Evolutionary conservation across 2,113 vertebrate species (phyloP), one percentile per base, ranked within the genome.

Genomic region (Pluvianellus socialis): DNA sequence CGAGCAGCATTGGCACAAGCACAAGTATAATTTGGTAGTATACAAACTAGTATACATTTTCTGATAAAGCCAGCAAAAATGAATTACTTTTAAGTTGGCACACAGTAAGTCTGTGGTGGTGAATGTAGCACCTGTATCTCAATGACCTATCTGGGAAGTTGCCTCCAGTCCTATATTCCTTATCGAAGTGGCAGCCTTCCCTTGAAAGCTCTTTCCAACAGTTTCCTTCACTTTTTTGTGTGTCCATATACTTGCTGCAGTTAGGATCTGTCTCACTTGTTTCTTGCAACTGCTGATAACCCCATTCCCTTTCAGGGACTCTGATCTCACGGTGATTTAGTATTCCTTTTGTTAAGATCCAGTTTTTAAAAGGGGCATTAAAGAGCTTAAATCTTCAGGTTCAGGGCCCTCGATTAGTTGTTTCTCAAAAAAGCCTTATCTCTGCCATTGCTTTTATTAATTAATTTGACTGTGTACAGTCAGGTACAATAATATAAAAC

Each of bases 131-230:
- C 15, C 15, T 71, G 14, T 74, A 59, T 74, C n/a, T 73, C 79
- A 67, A 32, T 17, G 38, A 79, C 40, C 42, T 56, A n/a, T 16
- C 24, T 71, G 42, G 28, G 47, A 91, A 66, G 56, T 63, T 0
- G 0, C 47, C 30, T 77, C 45, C 61, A 74, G 38, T 56, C 49
- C 75, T 59, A 44, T 6, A 42, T 38, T 58, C 33, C 44, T n/a
- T 71, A 44, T 56, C 2, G 1, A 6, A 3, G 3, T 2, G 0
- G 8, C 38, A 86, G 19, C 47, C 55, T 80, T 79, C n/a, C n/a
- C 33, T 45, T 70, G 59, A 66, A 65, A 76, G 38, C 22, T 58
- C 75, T 71, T 74, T 76, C 38, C 27, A 72, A 17, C 49, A 44
- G 17, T 27, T 86, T 35, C 21, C 44, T 67, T 56, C 55, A 35